phyloP scores from a whole-genome alignment of 2,888 invertebrate species.

The Plebejus anna region DNA sequence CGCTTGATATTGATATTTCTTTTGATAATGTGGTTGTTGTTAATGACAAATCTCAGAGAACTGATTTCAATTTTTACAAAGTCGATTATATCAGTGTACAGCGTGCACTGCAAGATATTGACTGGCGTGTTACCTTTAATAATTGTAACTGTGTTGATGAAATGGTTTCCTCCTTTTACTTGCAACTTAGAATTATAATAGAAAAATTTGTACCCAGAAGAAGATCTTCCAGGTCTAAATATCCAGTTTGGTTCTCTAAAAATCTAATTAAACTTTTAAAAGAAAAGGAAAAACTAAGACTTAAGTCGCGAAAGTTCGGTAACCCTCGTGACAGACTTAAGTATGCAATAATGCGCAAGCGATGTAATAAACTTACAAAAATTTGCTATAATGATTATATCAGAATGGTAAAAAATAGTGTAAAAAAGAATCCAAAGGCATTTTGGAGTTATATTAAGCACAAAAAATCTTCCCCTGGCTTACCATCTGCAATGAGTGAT shows the following conservation, averaged over 20 bases:
- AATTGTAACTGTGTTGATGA: neutral
- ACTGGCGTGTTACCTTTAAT: neutral
- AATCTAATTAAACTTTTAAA: neutral
- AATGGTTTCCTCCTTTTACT: neutral
- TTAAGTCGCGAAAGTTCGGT: neutral
- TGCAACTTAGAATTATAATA: neutral
- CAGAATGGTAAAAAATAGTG: neutral
- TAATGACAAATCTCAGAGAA: neutral
- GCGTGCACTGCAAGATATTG: neutral
- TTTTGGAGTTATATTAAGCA: constrained; percentile 8
- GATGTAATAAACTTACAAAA: neutral
- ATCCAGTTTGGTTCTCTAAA: neutral
- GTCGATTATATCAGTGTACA: neutral
- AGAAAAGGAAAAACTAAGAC: neutral
- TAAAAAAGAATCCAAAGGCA: neutral
- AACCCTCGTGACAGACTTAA: neutral
- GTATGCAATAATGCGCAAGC: neutral
- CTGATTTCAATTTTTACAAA: neutral
- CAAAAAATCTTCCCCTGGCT: neutral
- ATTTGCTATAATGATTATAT: neutral
- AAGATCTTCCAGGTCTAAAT: neutral
- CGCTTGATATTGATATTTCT: too few species aligned
- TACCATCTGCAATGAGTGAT: neutral
- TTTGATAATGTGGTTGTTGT: too few species aligned
- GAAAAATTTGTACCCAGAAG: neutral